Evolutionary conservation across 2,113 vertebrate species (phyloP).

Genomic region (Isurus oxyrinchus): DNA sequence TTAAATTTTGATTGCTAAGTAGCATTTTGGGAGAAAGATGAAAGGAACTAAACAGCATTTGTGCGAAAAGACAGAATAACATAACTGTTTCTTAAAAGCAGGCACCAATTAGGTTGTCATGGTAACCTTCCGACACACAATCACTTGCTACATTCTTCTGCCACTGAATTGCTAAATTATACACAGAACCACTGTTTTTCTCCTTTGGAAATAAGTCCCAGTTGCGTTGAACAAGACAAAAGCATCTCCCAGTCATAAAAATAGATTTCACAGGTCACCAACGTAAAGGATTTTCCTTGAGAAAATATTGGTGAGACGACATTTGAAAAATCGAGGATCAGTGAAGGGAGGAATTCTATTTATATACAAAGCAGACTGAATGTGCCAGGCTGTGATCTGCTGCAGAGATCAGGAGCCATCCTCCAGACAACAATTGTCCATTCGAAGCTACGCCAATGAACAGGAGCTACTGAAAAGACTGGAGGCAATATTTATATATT

Average conservation of each 20-base stretch:
- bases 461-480: not conserved
- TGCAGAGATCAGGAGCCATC: not conserved
- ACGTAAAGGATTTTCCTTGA: not conserved
- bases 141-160: not conserved
- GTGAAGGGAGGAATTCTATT: not conserved
- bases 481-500: not conserved
- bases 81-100: not conserved
- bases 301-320: not conserved
- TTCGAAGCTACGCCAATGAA: not conserved
- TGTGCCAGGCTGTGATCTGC: not conserved
- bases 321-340: not conserved
- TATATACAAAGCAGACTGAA: not conserved
- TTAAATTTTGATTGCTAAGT: not conserved
- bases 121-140: not conserved
- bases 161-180: not conserved
- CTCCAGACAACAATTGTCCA: not conserved
- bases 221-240: not conserved
- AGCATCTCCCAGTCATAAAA: not conserved
- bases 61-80: not conserved
- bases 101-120: constrained; percentile 34
- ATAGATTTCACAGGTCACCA: not conserved
- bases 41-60: not conserved
- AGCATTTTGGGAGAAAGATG: constrained; percentile 30
- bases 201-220: not conserved
- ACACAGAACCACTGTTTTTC: not conserved